phyloP scores from a whole-genome alignment of 2,888 invertebrate species.

The Cacoxenus indagator region DNA sequence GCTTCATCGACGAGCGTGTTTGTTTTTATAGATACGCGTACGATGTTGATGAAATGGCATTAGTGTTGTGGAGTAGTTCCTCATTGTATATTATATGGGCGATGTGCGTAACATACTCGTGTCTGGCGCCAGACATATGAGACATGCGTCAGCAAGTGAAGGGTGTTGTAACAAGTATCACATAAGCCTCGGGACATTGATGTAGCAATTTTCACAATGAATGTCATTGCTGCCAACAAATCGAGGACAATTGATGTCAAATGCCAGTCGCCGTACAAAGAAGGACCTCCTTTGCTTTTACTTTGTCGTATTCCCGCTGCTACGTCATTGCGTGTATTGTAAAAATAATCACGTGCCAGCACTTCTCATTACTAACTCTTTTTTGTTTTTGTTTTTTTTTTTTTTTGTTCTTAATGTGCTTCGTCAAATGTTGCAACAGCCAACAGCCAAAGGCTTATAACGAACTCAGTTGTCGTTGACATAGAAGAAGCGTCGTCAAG shows the following conservation, averaged over 20 bases:
- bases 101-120: not conserved
- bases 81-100: not conserved
- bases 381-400: too few relatives aligned
- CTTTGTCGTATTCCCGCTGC: constrained; percentile 16
- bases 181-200: not conserved
- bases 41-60: constrained; percentile 3
- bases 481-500: not conserved
- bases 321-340: constrained; percentile 26
- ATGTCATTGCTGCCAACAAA: not conserved
- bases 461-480: not conserved
- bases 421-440: not conserved
- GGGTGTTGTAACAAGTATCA: not conserved
- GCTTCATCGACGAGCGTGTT: not conserved
- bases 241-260: not conserved
- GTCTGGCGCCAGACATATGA: not conserved
- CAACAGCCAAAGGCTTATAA: not conserved
- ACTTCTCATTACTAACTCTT: constrained; percentile 43
- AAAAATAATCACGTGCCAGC: constrained; percentile 65
- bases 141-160: not conserved
- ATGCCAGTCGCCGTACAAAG: constrained; percentile 41
- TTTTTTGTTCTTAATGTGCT: not conserved
- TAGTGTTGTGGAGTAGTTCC: not conserved
- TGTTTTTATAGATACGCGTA: not conserved
- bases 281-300: not conserved
- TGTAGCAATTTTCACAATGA: not conserved